Conservation (phyloP, 2,797 vertebrate species). For the Ptychobarbus kaznakovi region DNA sequence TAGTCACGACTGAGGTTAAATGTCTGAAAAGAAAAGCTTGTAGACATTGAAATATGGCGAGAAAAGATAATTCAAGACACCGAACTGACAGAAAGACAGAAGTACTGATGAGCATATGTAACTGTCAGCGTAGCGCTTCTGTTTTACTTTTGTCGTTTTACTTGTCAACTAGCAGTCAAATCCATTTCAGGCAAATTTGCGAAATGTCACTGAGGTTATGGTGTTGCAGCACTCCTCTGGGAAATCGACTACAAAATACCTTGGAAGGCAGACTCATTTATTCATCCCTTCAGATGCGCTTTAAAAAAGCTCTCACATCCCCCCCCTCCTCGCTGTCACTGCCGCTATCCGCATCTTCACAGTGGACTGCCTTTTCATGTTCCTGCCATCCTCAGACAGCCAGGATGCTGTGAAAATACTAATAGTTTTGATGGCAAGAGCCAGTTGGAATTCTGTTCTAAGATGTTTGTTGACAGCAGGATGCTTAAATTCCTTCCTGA, state of each 20-base stretch:
- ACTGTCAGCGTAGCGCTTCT: slow-evolving; percentile 8
- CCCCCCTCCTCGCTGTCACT: slow-evolving; percentile 55
- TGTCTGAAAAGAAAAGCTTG: neutral
- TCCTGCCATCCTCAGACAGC: slow-evolving; percentile 66
- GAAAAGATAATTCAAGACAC: slow-evolving; percentile 10
- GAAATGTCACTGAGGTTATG: slow-evolving; percentile 3
- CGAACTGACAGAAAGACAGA: slow-evolving; percentile 6
- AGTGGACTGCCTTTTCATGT: slow-evolving; percentile 59
- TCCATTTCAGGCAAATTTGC: slow-evolving; percentile 27
- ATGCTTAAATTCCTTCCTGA: slow-evolving; percentile 45
- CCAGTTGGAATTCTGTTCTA: slow-evolving; percentile 69
- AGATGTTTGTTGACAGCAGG: slow-evolving; percentile 74
- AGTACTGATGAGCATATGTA: slow-evolving; percentile 15
- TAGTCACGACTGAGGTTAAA: slow-evolving; percentile 9
- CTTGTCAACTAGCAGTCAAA: slow-evolving; percentile 6
- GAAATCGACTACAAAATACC: slow-evolving; percentile 50
- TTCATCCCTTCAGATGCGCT: slow-evolving; percentile 29
- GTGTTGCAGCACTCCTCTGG: slow-evolving; percentile 4
- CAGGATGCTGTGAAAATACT: slow-evolving; percentile 69
- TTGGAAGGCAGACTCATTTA: slow-evolving; percentile 39
- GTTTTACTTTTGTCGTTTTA: slow-evolving; percentile 23
- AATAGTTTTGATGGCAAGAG: slow-evolving; percentile 70
- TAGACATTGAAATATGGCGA: neutral
- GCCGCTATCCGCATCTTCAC: slow-evolving; percentile 63
- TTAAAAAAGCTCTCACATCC: slow-evolving; percentile 39